Evolutionary conservation across 1,140 invertebrate species (phyloP), one percentile per base, ranked within the genome.

Genomic region (Drosophila guanche): DNA sequence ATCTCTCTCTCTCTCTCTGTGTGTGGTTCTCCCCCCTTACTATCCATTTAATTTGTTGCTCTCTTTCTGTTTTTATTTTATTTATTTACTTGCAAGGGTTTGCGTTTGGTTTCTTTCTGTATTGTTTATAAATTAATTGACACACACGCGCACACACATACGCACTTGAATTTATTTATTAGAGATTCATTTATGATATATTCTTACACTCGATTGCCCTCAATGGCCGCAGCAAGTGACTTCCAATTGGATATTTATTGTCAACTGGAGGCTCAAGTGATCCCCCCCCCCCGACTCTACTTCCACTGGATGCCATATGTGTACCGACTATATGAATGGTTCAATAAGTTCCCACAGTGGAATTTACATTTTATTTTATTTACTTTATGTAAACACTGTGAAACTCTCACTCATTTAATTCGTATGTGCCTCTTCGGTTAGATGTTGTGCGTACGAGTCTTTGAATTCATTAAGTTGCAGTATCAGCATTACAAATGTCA

Each of bases 1-100:
- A 68, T 27, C 27, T 20, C 42, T 10, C 33, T 16, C 16, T 12
- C 14, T 22, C 27, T 29, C 27, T 29, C 1, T 57, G 25, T 57
- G 45, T 76, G 47, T 76, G 59, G 62, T 46, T 42, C 55, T 61
- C 25, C 37, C 23, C 40, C 37, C 45, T 4, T 27, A 29, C 4
- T 37, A 37, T 37, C 33, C 12, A 0, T 2, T 37, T 22, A 52
- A 41, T 56, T 16, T 68, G 66, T 47, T 68, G 25, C 37, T 20
- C 50, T 7, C 42, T 25, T n/a, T 16, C 16, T 40, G 6, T 66
- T 25, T 50, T 33, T 74, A 41, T 37, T 58, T 12, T 37, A 51
- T 55, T 65, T 73, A 55, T 73, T 63, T 55, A 56, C 57, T 56
- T 73, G 69, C 70, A 63, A 73, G 41, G 70, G 70, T 73, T 63